Conservation (phyloP, 1,140 invertebrate genomes). For the Leptoteleia sp. region DNA sequence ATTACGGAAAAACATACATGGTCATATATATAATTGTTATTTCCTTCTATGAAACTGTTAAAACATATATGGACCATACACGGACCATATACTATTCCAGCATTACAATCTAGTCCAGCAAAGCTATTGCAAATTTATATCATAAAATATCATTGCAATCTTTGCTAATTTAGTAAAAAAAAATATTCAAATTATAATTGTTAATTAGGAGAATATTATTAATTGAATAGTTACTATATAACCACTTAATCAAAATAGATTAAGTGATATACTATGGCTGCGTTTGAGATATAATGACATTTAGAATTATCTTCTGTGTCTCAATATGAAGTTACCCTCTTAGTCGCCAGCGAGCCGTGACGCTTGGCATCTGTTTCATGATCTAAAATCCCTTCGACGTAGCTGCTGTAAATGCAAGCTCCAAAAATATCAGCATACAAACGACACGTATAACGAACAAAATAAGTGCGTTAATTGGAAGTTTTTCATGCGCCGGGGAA, state of each 20-base stretch:
- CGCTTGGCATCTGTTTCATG: slow-evolving; percentile 80
- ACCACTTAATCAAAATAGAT: slow-evolving; percentile 52
- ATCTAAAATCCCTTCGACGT: slow-evolving; percentile 69
- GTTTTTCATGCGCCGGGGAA: background rate
- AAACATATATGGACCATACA: no score
- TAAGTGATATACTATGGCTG: slow-evolving; percentile 50
- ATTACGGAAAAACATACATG: no score
- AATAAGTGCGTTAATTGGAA: slow-evolving; percentile 69
- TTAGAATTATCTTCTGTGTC: slow-evolving; percentile 80
- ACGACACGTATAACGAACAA: slow-evolving; percentile 49
- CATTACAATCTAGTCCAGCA: no score
- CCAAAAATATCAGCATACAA: slow-evolving; percentile 57
- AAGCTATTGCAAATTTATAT: no score
- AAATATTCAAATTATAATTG: no score
- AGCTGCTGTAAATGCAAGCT: slow-evolving; percentile 50
- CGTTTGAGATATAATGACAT: slow-evolving; percentile 72
- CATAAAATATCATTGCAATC: no score
- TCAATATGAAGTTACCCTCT: slow-evolving; percentile 79
- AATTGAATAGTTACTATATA: slow-evolving; percentile 1
- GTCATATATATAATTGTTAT: no score
- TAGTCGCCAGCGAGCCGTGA: slow-evolving; percentile 79
- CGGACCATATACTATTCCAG: no score
- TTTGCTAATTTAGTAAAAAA: no score
- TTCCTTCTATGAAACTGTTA: no score
- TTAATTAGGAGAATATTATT: background rate